Conservation (phyloP, 2,113 vertebrate species). For the Desmodus rotundus region DNA sequence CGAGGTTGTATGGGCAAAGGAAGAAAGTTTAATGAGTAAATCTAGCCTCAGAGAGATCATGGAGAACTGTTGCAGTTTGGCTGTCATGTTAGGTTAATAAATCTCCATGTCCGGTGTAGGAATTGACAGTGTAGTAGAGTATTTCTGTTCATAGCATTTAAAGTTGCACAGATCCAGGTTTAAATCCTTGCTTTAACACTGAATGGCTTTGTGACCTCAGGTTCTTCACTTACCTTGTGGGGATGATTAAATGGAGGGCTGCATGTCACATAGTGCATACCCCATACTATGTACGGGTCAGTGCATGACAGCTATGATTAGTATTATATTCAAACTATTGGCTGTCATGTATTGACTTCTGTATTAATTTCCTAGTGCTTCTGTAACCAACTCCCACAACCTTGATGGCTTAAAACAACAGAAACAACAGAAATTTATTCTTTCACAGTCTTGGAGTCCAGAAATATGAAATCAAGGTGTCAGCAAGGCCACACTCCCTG, state of each 20-base stretch:
- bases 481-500: too few species aligned
- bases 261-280: neutral
- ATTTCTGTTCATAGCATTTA: neutral
- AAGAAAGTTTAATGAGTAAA: neutral
- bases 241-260: neutral
- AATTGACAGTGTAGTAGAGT: neutral
- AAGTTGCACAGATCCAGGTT: neutral
- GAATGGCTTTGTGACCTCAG: neutral
- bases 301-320: too few species aligned
- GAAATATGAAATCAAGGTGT: neutral
- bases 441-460: neutral
- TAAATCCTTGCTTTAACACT: neutral
- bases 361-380: neutral
- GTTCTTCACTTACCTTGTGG: neutral
- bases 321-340: neutral
- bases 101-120: neutral
- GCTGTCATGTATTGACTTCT: neutral
- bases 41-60: neutral
- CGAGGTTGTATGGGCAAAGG: neutral
- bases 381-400: neutral
- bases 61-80: neutral
- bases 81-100: neutral
- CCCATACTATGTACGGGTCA: accelerated
- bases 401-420: neutral
- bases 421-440: neutral